Percentiles rank a stretch among this genome's conserved stretches.
Evolutionary conservation across 2,888 invertebrate species (phyloP).

Genomic region (Drosophila multiciliata): DNA sequence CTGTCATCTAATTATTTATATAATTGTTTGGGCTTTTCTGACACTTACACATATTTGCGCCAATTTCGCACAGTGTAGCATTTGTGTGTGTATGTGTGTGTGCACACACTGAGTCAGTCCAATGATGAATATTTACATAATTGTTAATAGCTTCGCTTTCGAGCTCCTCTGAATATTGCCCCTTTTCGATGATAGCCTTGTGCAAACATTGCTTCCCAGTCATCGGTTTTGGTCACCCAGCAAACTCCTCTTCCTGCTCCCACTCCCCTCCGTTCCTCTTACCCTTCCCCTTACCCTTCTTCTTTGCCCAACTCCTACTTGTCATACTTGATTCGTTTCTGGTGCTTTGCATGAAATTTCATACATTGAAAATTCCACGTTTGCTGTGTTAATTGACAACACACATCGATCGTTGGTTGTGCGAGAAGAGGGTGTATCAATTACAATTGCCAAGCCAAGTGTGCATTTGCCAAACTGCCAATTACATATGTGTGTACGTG

Average conservation of each 20-base stretch:
- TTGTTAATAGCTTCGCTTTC: conserved; percentile 70
- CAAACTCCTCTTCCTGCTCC: conserved; percentile 1
- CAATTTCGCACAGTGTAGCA: not conserved
- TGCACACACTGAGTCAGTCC: conserved; percentile 10
- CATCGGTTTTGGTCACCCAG: conserved; percentile 18
- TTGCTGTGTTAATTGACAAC: conserved; percentile 44
- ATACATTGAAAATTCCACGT: conserved; percentile 28
- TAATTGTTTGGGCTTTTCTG: too few relatives aligned
- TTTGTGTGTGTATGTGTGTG: not conserved
- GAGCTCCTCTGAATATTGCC: conserved; percentile 45
- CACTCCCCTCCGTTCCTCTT: not conserved
- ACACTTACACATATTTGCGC: not conserved
- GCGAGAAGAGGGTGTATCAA: conserved; percentile 33
- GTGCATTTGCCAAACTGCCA: conserved; percentile 11
- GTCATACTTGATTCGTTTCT: conserved; percentile 2
- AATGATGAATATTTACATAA: conserved; percentile 66
- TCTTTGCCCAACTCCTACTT: not conserved
- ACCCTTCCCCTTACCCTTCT: not conserved
- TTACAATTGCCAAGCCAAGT: conserved; percentile 37
- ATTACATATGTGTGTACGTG: not conserved
- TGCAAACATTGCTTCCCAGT: conserved; percentile 56
- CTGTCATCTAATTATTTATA: too few relatives aligned
- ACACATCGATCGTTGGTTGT: conserved; percentile 27
- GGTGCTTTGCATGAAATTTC: conserved; percentile 41
- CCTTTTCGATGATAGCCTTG: conserved; percentile 44